Percentiles rank a stretch among this genome's conserved stretches.
These are phyloP conservation scores for Rallus crepitans DNA, from an alignment of 2,797 vertebrate species.

Conservation along the genomic window DNA sequence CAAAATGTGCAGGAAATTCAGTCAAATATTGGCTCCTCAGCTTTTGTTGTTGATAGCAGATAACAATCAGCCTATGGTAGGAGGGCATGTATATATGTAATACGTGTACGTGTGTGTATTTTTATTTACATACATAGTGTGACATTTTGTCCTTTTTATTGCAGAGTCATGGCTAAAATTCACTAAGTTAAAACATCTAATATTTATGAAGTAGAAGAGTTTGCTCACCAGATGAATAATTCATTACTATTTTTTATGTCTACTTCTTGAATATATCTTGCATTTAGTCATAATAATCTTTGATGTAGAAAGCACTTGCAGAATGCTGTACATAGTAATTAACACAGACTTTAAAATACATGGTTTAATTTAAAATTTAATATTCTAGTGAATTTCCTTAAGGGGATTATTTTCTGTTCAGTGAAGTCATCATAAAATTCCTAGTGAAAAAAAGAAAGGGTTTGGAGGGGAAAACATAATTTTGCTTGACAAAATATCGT, in stretches of 20 bases:
- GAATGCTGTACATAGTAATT: background rate
- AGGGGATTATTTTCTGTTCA: background rate
- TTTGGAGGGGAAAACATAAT: background rate
- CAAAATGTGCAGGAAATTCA: background rate
- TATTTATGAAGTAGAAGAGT: conserved; percentile 33
- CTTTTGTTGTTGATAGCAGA: background rate
- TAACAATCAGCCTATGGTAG: background rate
- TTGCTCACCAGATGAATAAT: conserved; percentile 52
- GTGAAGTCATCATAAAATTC: background rate
- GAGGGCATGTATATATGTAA: background rate
- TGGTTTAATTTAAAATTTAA: conserved; percentile 9
- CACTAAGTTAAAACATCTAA: conserved; percentile 14
- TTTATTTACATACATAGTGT: background rate
- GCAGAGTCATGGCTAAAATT: conserved; percentile 40
- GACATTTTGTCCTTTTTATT: background rate
- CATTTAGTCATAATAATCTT: conserved; percentile 10
- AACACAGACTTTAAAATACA: conserved; percentile 2
- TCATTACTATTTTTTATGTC: conserved; percentile 38
- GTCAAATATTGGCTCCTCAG: background rate
- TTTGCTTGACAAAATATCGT: background rate
- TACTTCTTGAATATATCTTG: conserved; percentile 13
- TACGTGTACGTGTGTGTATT: background rate
- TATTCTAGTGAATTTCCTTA: background rate
- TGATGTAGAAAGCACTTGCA: conserved; percentile 18
- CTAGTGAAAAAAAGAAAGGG: background rate